These are phyloP conservation scores for Strix uralensis DNA, from an alignment of 2,113 vertebrate genomes.

Conservation along the genomic window DNA sequence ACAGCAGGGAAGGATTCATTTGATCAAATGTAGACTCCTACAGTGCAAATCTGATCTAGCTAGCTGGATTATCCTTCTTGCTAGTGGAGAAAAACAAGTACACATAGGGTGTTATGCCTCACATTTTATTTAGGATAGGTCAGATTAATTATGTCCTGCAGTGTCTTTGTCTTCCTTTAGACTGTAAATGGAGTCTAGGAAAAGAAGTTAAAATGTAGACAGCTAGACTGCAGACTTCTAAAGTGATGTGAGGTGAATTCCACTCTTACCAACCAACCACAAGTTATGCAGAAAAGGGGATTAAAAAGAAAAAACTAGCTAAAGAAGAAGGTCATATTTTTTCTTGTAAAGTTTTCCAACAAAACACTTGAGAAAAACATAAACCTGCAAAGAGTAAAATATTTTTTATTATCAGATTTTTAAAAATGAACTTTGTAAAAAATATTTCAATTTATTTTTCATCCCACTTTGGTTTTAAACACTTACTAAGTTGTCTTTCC, in stretches of 20 bases:
- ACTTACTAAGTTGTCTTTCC: background rate
- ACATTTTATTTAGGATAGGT: slow-evolving; percentile 37
- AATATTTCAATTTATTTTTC: background rate
- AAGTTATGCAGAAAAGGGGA: background rate
- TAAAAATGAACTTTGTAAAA: background rate
- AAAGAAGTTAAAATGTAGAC: background rate
- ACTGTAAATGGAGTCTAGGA: background rate
- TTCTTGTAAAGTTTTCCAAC: background rate
- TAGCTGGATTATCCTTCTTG: slow-evolving; percentile 47
- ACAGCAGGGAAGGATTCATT: slow-evolving; percentile 26
- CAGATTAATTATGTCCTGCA: slow-evolving; percentile 49
- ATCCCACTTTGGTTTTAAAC: background rate
- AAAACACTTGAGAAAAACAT: background rate
- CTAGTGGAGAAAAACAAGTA: slow-evolving; percentile 40
- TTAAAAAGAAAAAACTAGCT: background rate
- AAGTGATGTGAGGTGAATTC: background rate
- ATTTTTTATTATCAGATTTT: background rate
- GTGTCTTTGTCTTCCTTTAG: slow-evolving; percentile 30
- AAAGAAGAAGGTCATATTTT: background rate
- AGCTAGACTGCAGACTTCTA: background rate
- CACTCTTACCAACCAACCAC: background rate
- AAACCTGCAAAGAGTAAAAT: background rate
- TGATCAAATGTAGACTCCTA: slow-evolving; percentile 54
- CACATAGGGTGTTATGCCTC: slow-evolving; percentile 26
- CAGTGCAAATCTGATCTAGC: slow-evolving; percentile 40